Conservation (phyloP, 2,113 vertebrate genomes). For the Theropithecus gelada region DNA sequence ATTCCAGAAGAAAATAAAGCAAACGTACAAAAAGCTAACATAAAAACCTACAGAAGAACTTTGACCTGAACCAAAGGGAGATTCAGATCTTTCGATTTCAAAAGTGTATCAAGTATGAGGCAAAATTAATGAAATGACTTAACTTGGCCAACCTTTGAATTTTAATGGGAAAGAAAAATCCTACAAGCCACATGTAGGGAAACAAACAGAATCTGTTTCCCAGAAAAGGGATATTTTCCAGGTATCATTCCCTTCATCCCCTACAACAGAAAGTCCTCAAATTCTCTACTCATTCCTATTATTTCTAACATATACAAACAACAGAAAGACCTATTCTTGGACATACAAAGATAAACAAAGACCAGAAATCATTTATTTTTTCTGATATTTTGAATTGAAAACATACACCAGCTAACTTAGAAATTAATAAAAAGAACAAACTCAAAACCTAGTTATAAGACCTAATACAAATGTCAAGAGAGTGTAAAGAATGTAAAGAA, state of each 20-base stretch:
- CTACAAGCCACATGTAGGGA: background rate
- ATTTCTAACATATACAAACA: background rate
- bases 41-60: background rate
- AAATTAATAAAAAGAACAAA: background rate
- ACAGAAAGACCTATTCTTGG: background rate
- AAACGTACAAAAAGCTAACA: conserved; percentile 22
- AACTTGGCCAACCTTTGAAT: background rate
- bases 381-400: conserved; percentile 34
- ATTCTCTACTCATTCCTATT: background rate
- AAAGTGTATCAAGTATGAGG: background rate
- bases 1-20: conserved; percentile 33
- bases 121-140: conserved; percentile 39
- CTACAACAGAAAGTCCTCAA: background rate
- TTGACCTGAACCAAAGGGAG: background rate
- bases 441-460: background rate
- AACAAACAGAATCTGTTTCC: conserved; percentile 14
- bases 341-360: background rate
- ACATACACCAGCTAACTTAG: background rate
- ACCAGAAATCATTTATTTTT: background rate
- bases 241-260: background rate
- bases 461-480: conserved; percentile 9
- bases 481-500: conserved; percentile 8
- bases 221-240: background rate
- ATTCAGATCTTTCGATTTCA: background rate
- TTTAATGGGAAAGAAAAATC: conserved; percentile 38